Evolutionary conservation across 2,888 invertebrate species (phyloP), one percentile per base, ranked within the genome.

Genomic region (Flabesymbios commensalis): DNA sequence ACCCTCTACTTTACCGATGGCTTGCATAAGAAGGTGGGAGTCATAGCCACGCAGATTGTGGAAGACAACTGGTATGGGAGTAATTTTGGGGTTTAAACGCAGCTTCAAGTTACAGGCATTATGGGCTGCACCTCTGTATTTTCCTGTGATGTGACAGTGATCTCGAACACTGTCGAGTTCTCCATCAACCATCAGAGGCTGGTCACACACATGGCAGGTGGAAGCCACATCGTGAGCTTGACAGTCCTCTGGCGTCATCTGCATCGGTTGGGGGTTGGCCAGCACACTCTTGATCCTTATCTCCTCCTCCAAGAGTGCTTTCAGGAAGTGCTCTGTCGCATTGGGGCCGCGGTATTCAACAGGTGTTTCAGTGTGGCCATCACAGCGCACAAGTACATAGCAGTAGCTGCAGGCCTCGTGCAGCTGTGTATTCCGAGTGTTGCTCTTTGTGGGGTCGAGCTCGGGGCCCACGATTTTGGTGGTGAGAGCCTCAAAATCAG

Each of bases 91-190:
- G n/a, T n/a, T n/a, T n/a, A n/a, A n/a, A n/a, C n/a, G n/a, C n/a
- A n/a, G n/a, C n/a, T n/a, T n/a, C n/a, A n/a, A n/a, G n/a, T n/a
- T n/a, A n/a, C n/a, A n/a, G n/a, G n/a, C 39, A 3, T 17, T 26
- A 42, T 43, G 54, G 19, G 60, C 64, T 10, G 69, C 64, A 1
- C 67, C 67, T 29, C 59, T 52, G 48, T 62, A 70, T 29, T 57
- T 52, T 1, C 58, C 69, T 24, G 55, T 63, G 14, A 68, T 54
- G 45, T 65, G 68, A 43, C 62, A 54, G 47, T 68, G 67, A 31
- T 68, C 64, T n/a, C 65, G 31, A 19, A 24, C n/a, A n/a, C n/a
- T n/a, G n/a, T n/a, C n/a, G n/a, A n/a, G n/a, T n/a, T n/a, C n/a
- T n/a, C n/a, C n/a, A 26, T 26, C 52, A 22, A n/a, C 41, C n/a